These are phyloP conservation scores for Zaprionus davidi DNA, from an alignment of 1,140 invertebrate genomes.

Conservation along the genomic window DNA sequence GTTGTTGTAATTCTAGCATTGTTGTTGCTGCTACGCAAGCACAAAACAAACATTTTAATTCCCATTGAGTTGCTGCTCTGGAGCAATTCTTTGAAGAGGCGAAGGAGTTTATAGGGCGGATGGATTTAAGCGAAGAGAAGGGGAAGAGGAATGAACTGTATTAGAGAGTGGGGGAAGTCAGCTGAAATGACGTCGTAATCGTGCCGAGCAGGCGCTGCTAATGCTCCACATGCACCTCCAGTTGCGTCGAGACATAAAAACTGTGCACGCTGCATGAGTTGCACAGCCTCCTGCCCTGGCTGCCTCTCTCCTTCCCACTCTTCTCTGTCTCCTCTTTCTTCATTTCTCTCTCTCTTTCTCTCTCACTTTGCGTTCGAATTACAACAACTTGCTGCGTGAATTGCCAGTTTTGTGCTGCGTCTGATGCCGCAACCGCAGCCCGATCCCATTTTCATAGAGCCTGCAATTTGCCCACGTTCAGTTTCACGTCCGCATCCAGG, in stretches of 20 bases:
- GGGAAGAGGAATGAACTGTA: neutral
- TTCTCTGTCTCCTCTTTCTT: neutral
- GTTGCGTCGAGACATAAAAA: neutral
- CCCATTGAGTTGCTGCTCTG: conserved; percentile 71
- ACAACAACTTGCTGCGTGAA: neutral
- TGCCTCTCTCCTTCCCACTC: neutral
- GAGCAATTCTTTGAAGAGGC: conserved; percentile 20
- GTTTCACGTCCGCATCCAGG: neutral
- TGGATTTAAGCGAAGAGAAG: neutral
- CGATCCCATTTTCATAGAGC: conserved; percentile 70
- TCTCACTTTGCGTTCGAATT: too few species aligned
- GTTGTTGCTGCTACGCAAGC: conserved; percentile 37
- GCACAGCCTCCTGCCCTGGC: neutral
- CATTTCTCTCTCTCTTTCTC: neutral
- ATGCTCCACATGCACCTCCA: conserved; percentile 33
- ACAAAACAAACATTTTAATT: conserved; percentile 77
- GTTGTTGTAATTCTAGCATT: conserved; percentile 19
- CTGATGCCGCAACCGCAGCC: conserved; percentile 47
- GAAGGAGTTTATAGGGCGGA: neutral
- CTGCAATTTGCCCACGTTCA: conserved; percentile 49
- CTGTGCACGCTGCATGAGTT: neutral
- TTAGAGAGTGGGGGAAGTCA: conserved; percentile 16
- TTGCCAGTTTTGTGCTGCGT: neutral
- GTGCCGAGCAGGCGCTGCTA: conserved; percentile 57
- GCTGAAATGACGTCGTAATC: conserved; percentile 77